Evolutionary conservation across 1,140 invertebrate genomes (phyloP).

Genomic region (Heterodera carotae): DNA sequence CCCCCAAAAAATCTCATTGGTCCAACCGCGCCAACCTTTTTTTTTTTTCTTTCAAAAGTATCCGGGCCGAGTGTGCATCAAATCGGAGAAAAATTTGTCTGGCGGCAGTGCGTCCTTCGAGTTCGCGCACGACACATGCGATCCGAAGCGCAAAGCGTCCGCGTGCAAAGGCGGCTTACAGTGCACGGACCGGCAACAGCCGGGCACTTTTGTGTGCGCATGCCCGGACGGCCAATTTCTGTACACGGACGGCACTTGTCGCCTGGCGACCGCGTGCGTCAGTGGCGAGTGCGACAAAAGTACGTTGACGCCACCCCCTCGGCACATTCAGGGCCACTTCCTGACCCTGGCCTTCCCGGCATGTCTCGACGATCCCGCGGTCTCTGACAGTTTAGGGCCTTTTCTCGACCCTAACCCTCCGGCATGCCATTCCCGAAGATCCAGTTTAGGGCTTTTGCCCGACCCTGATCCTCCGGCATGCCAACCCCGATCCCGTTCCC

Average conservation of each 20-base stretch:
- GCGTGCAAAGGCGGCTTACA: slow-evolving; percentile 26
- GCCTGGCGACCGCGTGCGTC: slow-evolving; percentile 51
- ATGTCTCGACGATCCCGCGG: no score
- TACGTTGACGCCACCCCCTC: no score
- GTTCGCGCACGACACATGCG: slow-evolving; percentile 31
- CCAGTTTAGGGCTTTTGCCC: no score
- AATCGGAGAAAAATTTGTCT: slow-evolving; percentile 46
- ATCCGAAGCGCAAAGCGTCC: slow-evolving; percentile 5
- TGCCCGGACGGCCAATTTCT: slow-evolving; percentile 57
- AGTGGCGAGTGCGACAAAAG: slow-evolving; percentile 59
- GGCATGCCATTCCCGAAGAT: no score
- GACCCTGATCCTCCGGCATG: no score
- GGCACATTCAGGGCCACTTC: no score
- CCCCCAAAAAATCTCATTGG: no score
- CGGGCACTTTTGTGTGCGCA: slow-evolving; percentile 32
- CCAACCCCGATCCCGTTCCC: no score
- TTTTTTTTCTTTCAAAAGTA: slow-evolving; percentile 36
- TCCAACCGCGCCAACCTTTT: no score
- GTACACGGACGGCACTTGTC: slow-evolving; percentile 59
- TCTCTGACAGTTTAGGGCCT: no score
- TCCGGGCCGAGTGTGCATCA: slow-evolving; percentile 61
- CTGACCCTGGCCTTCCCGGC: no score
- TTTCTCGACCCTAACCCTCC: no score
- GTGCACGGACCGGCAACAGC: slow-evolving; percentile 15
- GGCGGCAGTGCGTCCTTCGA: slow-evolving; percentile 7